Conservation (phyloP, 2,888 invertebrate genomes). For the Criorhina ranunculi region DNA sequence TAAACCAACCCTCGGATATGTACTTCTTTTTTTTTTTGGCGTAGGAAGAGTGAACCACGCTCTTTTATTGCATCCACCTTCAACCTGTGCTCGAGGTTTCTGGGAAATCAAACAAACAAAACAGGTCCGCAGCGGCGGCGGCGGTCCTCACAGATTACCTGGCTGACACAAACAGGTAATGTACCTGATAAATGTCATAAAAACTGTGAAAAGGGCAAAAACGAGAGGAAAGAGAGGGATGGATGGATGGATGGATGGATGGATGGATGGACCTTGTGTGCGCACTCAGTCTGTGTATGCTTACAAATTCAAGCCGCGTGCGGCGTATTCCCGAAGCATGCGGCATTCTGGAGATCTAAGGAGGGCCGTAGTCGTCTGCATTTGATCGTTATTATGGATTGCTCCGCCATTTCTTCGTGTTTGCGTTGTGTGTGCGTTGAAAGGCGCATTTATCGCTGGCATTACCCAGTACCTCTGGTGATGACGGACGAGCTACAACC, state of each 20-base stretch:
- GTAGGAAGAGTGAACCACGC: conserved; percentile 4
- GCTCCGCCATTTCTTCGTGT: conserved; percentile 27
- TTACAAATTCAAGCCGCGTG: conserved; percentile 74
- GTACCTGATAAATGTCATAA: conserved; percentile 74
- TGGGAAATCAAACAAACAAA: conserved; percentile 59
- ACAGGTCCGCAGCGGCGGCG: conserved; percentile 49
- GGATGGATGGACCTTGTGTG: conserved; percentile 26
- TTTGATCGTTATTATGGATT: conserved; percentile 53
- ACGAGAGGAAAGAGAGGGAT: neutral
- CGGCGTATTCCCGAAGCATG: conserved; percentile 71
- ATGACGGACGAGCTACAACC: conserved; percentile 38
- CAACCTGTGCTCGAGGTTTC: conserved; percentile 53
- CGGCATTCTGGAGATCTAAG: conserved; percentile 71
- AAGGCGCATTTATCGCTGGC: conserved; percentile 62
- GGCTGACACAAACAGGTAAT: conserved; percentile 66
- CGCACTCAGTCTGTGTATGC: too few relatives aligned
- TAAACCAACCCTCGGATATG: conserved; percentile 28
- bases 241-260: neutral
- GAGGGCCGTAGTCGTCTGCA: conserved; percentile 33
- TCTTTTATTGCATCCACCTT: conserved; percentile 64
- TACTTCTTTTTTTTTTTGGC: conserved; percentile 45
- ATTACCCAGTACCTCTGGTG: conserved; percentile 27
- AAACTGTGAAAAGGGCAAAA: conserved; percentile 21
- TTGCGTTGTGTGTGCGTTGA: conserved; percentile 51
- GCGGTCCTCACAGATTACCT: conserved; percentile 47